These are phyloP conservation scores for Caenorhabditis latens DNA, from an alignment of 1,140 invertebrate genomes.

Conservation along the genomic window DNA sequence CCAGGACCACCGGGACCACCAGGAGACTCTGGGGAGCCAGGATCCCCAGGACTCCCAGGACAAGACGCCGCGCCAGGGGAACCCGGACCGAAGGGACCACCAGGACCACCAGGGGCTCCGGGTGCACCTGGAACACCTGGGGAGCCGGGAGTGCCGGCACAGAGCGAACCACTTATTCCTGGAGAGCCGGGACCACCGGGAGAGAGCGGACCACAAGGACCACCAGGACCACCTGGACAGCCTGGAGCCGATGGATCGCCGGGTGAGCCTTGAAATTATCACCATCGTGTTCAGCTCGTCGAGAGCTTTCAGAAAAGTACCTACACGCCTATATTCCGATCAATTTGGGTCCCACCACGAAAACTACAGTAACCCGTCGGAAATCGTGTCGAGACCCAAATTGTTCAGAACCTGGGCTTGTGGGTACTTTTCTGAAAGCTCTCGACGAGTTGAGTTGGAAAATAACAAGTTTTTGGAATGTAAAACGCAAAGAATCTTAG, in stretches of 20 bases:
- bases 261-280: conserved; percentile 1
- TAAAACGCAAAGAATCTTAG: no score
- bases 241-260: conserved; percentile 62
- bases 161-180: conserved; percentile 8
- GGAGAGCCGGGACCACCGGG: conserved; percentile 64
- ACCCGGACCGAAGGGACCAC: conserved; percentile 64
- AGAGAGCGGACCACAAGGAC: conserved; percentile 64
- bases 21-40: conserved; percentile 57
- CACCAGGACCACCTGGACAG: conserved; percentile 65
- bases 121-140: conserved; percentile 63
- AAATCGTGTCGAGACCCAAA: no score
- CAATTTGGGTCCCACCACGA: no score
- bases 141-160: conserved; percentile 59
- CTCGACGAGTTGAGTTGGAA: no score
- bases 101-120: conserved; percentile 61
- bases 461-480: no score
- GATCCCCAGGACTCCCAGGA: conserved; percentile 54
- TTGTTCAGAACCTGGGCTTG: no score
- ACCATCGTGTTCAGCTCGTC: no score
- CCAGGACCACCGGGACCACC: conserved; percentile 64
- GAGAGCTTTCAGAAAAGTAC: no score
- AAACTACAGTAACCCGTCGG: no score
- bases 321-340: no score
- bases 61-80: conserved; percentile 57
- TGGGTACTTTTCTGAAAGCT: no score